Percentiles rank a stretch among this genome's conserved stretches.
Evolutionary conservation across 2,797 vertebrate genomes (phyloP).

Genomic region (Triplophysa bombifrons): DNA sequence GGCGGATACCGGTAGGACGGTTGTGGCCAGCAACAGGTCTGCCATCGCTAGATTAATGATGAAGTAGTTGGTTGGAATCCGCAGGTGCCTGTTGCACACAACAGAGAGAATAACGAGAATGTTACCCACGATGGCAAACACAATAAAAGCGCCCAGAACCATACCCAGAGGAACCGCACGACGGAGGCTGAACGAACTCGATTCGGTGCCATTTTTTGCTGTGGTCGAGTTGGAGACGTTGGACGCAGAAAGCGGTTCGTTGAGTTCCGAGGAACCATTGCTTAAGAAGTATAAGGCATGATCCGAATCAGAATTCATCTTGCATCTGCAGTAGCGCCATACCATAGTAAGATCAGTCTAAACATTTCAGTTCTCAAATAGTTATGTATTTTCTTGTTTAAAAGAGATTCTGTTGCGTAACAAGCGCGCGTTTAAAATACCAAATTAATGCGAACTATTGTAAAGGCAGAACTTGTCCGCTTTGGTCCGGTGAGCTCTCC

Average conservation of each 20-base stretch:
- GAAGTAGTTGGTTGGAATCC: conserved; percentile 96
- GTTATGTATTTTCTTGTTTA: background rate
- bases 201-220: conserved; percentile 69
- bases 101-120: conserved; percentile 96
- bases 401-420: background rate
- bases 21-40: conserved; percentile 92
- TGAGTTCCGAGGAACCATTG: conserved; percentile 76
- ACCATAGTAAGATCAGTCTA: conserved; percentile 65
- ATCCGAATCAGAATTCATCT: conserved; percentile 86
- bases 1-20: conserved; percentile 93
- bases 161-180: conserved; percentile 88
- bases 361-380: background rate
- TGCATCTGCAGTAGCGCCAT: conserved; percentile 86
- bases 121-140: conserved; percentile 93
- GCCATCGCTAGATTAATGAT: conserved; percentile 96
- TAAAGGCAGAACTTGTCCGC: background rate
- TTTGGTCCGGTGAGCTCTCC: conserved; percentile 42
- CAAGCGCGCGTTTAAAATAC: background rate
- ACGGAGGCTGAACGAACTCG: conserved; percentile 77
- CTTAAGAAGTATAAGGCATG: conserved; percentile 80
- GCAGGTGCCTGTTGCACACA: conserved; percentile 94
- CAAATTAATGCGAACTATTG: background rate
- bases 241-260: conserved; percentile 45
- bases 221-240: conserved; percentile 79
- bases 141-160: conserved; percentile 92